These are phyloP conservation scores for Phengaris alcon DNA, from an alignment of 2,888 invertebrate genomes.

Conservation along the genomic window DNA sequence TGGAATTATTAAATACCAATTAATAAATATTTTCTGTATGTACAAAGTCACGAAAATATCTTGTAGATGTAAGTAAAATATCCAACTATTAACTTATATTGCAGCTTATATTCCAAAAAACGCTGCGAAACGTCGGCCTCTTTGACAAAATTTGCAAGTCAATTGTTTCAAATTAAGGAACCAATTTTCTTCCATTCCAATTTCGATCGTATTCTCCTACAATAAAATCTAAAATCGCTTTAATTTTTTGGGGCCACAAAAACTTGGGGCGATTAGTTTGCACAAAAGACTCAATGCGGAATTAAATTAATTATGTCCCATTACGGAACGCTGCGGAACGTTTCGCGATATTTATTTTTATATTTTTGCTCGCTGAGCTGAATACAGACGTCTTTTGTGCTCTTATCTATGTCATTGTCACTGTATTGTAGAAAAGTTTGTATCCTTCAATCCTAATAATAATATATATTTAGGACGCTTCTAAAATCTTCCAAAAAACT, in stretches of 20 bases:
- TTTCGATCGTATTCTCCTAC: not conserved
- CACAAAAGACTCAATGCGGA: constrained; percentile 18
- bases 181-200: not conserved
- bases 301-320: constrained; percentile 19
- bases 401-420: not conserved
- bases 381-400: not conserved
- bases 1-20: too few species aligned
- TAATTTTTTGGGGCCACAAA: not conserved
- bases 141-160: constrained; percentile 24
- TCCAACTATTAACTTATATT: not conserved
- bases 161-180: constrained; percentile 22
- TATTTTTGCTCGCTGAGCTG: not conserved
- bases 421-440: too few species aligned
- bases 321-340: not conserved
- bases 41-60: not conserved
- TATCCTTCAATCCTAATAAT: too few species aligned
- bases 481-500: too few species aligned
- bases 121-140: constrained; percentile 1
- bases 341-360: constrained; percentile 1
- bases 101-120: not conserved
- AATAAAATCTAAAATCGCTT: not conserved
- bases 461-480: too few species aligned
- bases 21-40: too few species aligned
- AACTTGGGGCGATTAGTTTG: constrained; percentile 11
- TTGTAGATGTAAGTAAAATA: not conserved